phyloP scores from a whole-genome alignment of 2,113 vertebrate genomes.

The Saccopteryx bilineata region DNA sequence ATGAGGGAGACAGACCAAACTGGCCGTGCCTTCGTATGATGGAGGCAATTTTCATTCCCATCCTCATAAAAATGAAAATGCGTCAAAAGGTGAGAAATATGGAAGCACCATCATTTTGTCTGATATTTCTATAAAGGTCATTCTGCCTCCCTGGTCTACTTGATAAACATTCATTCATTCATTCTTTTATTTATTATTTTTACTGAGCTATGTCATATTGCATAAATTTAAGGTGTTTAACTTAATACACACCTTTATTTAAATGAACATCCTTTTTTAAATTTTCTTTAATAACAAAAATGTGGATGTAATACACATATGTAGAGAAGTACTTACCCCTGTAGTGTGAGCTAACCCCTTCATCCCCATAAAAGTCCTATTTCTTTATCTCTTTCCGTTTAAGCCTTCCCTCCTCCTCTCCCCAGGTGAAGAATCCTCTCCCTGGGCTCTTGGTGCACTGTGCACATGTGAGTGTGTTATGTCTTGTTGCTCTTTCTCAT shows the following conservation, averaged over 20 bases:
- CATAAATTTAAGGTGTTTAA: neutral
- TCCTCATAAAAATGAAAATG: neutral
- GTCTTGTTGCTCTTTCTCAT: neutral
- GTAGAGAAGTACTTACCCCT: rapidly evolving
- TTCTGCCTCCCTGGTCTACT: neutral
- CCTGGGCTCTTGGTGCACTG: too few relatives aligned
- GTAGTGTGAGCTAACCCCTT: neutral
- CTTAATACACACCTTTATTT: too few relatives aligned
- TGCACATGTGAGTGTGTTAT: neutral
- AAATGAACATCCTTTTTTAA: too few relatives aligned
- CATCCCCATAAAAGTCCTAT: neutral
- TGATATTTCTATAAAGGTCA: neutral
- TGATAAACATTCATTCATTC: neutral
- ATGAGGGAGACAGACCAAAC: neutral
- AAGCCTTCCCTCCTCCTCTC: neutral
- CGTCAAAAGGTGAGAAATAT: neutral
- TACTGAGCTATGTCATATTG: neutral
- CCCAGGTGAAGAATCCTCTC: neutral
- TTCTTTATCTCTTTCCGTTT: neutral
- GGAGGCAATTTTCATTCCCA: neutral
- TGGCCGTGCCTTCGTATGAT: rapidly evolving
- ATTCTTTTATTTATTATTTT: neutral
- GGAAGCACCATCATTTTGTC: neutral
- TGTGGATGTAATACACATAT: neutral
- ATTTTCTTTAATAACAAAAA: too few relatives aligned